These are phyloP conservation scores for Trissolcus brochymenae DNA, from an alignment of 2,888 invertebrate species.

Conservation along the genomic window DNA sequence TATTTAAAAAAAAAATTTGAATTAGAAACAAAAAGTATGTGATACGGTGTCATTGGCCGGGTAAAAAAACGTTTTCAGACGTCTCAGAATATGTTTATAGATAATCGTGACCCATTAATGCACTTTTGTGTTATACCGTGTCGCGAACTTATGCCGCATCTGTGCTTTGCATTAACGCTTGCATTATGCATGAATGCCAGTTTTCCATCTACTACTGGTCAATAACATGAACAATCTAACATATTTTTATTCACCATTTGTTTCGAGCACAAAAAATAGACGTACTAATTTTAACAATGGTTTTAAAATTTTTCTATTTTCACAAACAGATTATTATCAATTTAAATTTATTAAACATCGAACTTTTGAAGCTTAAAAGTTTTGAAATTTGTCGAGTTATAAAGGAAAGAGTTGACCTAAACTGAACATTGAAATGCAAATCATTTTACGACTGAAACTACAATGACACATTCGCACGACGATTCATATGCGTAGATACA, in stretches of 20 bases:
- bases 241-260: not conserved
- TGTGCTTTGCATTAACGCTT: constrained; percentile 22
- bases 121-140: constrained; percentile 25
- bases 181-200: constrained; percentile 40
- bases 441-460: no score
- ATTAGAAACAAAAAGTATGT: not conserved
- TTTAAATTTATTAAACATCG: not conserved
- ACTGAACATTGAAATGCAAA: no score
- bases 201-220: constrained; percentile 23
- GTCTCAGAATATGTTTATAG: constrained; percentile 12
- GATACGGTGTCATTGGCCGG: not conserved
- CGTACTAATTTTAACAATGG: no score
- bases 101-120: constrained; percentile 39
- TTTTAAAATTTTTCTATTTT: not conserved
- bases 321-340: not conserved
- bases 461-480: no score
- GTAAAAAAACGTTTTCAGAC: not conserved
- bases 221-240: constrained; percentile 20
- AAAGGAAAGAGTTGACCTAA: no score
- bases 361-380: no score
- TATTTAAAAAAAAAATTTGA: no score
- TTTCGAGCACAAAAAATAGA: no score
- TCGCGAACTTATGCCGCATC: constrained; percentile 22
- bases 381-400: no score
- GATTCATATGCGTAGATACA: constrained; percentile 1